Evolutionary conservation across 2,113 vertebrate species (phyloP).

Genomic region (Campylomormyrus numenius): DNA sequence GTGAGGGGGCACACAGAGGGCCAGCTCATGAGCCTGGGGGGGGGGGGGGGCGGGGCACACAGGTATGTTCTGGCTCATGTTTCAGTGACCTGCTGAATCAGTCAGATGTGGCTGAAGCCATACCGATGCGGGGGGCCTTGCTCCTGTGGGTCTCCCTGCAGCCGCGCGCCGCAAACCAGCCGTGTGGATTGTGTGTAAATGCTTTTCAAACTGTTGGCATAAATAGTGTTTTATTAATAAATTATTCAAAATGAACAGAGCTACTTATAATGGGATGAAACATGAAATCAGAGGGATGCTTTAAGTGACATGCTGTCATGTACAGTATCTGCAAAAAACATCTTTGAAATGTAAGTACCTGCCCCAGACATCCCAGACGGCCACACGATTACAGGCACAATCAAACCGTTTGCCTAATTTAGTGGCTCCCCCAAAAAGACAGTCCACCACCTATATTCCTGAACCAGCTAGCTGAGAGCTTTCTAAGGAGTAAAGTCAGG

Average conservation of each 20-base stretch:
- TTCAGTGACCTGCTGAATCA: not conserved
- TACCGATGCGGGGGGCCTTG: too few species aligned
- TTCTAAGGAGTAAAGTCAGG: not conserved
- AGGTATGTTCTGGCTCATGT: not conserved
- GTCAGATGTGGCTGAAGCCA: not conserved
- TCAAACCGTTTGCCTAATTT: not conserved
- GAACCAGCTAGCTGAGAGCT: not conserved
- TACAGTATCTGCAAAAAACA: not conserved
- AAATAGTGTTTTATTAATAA: slow-evolving; percentile 7
- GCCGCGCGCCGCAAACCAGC: not conserved
- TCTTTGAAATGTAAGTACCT: slow-evolving; percentile 1
- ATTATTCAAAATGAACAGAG: not conserved
- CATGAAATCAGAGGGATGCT: not conserved
- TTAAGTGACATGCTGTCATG: not conserved
- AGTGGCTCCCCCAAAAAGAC: not conserved
- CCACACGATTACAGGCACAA: not conserved
- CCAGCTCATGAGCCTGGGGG: not conserved
- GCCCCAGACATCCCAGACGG: not conserved
- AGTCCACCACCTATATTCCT: not conserved
- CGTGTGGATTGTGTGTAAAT: not conserved
- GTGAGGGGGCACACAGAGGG: not conserved
- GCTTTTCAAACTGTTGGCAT: not conserved
- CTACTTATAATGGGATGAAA: not conserved
- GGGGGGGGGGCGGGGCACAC: not conserved
- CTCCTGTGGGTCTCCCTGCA: not conserved